phyloP scores from a whole-genome alignment of 2,113 vertebrate genomes.

The Macaca fascicularis region DNA sequence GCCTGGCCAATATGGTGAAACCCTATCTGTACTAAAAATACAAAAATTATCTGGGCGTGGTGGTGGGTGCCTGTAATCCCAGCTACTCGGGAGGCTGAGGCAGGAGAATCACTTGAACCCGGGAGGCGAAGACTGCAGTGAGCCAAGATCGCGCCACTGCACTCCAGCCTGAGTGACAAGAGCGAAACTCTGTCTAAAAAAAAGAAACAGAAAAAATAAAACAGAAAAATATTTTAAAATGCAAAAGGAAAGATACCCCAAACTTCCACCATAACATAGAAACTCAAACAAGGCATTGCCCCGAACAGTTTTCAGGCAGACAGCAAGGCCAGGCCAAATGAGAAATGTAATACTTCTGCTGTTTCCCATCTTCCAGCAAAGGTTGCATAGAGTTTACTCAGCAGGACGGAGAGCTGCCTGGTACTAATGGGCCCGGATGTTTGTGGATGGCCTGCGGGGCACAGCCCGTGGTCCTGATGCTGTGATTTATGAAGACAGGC shows the following conservation, averaged over 20 bases:
- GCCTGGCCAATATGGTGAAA: too few relatives aligned
- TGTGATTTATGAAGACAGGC: neutral
- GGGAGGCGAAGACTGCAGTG: too few relatives aligned
- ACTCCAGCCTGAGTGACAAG: too few relatives aligned
- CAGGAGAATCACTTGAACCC: too few relatives aligned
- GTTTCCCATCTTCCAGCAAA: neutral
- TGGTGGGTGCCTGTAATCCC: too few relatives aligned
- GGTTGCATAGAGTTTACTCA: neutral
- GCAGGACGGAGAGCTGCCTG: accelerated
- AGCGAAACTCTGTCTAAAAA: too few relatives aligned
- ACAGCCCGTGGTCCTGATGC: accelerated
- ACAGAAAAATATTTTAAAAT: neutral
- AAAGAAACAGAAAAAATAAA: too few relatives aligned
- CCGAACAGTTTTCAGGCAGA: neutral
- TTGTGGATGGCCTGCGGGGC: neutral
- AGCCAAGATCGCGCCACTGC: too few relatives aligned
- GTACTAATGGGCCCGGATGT: accelerated
- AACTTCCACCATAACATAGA: neutral
- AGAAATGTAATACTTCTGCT: accelerated
- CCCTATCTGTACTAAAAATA: too few relatives aligned
- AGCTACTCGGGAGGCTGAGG: too few relatives aligned
- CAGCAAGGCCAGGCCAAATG: too few relatives aligned
- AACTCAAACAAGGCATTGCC: neutral
- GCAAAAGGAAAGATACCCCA: neutral
- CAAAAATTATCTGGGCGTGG: too few relatives aligned